Percentiles rank a stretch among this genome's conserved stretches.
Evolutionary conservation across 2,888 invertebrate species (phyloP).

Genomic region (Sesia bembeciformis): DNA sequence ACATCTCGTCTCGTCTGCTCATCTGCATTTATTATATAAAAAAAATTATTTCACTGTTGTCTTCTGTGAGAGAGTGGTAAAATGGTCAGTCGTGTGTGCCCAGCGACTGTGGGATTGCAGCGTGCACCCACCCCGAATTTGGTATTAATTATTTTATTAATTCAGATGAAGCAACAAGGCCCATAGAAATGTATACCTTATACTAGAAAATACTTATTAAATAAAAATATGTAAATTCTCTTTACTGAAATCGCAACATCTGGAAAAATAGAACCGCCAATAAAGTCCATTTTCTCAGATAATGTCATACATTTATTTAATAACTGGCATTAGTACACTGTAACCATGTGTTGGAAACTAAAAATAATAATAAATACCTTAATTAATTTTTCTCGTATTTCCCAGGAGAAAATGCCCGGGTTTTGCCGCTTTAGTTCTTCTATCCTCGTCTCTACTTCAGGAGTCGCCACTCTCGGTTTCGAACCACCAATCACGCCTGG

Average conservation of each 20-base stretch:
- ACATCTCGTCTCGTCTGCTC: too few relatives aligned
- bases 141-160: too few relatives aligned
- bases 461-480: slow-evolving; percentile 94
- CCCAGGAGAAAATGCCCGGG: slow-evolving; percentile 96
- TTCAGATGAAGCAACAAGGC: too few relatives aligned
- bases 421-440: slow-evolving; percentile 93
- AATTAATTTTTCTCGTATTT: slow-evolving; percentile 92
- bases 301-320: not conserved
- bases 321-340: not conserved
- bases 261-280: not conserved
- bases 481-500: slow-evolving; percentile 96
- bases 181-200: too few relatives aligned
- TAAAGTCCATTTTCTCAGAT: not conserved
- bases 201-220: not conserved
- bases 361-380: slow-evolving; percentile 70
- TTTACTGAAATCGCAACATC: too few relatives aligned
- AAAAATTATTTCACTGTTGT: too few relatives aligned
- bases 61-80: too few relatives aligned
- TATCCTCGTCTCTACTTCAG: slow-evolving; percentile 92
- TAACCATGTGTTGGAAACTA: too few relatives aligned
- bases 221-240: not conserved
- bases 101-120: too few relatives aligned
- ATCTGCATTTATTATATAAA: too few relatives aligned
- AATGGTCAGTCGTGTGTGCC: too few relatives aligned
- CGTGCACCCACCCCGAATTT: too few relatives aligned